A percentile compares a stretch with the other conserved stretches of the same genome.
phyloP scores from a whole-genome alignment of 2,113 vertebrate species.

The Dinomys branickii region DNA sequence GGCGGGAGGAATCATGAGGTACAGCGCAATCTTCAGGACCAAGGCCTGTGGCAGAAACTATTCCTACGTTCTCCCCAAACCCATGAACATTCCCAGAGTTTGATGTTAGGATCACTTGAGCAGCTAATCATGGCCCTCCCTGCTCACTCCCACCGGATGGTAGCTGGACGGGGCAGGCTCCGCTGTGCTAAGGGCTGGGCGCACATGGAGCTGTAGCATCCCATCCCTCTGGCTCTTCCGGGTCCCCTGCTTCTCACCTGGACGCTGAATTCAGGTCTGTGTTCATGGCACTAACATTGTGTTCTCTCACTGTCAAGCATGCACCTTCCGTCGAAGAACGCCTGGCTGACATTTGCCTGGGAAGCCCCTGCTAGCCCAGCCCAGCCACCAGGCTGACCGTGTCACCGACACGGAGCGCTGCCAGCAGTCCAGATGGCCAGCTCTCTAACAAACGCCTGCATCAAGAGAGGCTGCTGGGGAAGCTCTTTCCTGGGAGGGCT shows the following conservation, averaged over 20 bases:
- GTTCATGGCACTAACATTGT: neutral
- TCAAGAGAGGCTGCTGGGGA: neutral
- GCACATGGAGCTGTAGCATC: neutral
- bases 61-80: neutral
- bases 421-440: neutral
- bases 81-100: neutral
- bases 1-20: neutral
- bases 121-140: neutral
- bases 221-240: too few relatives aligned
- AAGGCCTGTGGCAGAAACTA: neutral
- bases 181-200: neutral
- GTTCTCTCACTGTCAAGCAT: neutral
- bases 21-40: neutral
- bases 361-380: neutral
- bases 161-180: neutral
- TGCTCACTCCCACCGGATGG: neutral
- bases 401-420: neutral
- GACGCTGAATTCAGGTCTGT: neutral
- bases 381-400: neutral
- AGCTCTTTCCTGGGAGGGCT: neutral
- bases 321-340: neutral
- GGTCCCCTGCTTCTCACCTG: neutral
- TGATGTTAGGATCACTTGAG: neutral
- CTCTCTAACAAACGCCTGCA: neutral
- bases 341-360: neutral